Conservation (phyloP, 2,113 vertebrate species). For the Carassius carassius region DNA sequence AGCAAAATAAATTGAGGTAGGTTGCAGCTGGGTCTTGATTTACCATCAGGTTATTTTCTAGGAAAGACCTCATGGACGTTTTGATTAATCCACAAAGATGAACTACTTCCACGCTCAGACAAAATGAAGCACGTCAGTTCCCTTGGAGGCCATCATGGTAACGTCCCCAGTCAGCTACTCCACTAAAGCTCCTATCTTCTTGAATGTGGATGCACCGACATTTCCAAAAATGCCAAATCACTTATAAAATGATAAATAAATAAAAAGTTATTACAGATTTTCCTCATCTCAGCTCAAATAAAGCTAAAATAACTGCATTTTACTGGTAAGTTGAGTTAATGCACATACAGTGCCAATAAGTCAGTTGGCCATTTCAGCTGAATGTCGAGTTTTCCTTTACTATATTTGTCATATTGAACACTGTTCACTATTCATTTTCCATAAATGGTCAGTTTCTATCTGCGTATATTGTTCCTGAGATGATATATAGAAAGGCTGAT, state of each 20-base stretch:
- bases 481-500: neutral
- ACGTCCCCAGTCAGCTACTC: neutral
- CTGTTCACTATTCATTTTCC: neutral
- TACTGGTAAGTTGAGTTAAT: neutral
- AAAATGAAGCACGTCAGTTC: slow-evolving; percentile 1
- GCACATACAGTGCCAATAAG: neutral
- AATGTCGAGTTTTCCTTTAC: neutral
- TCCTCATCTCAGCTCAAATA: neutral
- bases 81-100: slow-evolving; percentile 31
- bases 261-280: neutral
- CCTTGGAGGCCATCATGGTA: neutral
- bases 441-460: neutral
- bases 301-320: neutral
- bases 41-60: slow-evolving; percentile 16
- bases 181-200: neutral
- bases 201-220: neutral
- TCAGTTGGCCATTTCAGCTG: neutral
- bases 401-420: neutral
- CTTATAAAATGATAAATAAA: neutral
- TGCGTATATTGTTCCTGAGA: neutral
- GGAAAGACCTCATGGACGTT: slow-evolving; percentile 13
- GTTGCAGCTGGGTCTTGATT: slow-evolving; percentile 26
- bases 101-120: neutral
- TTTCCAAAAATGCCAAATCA: neutral
- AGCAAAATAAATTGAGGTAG: neutral